phyloP scores from a whole-genome alignment of 2,888 invertebrate genomes.

The Physocephala rufipes region DNA sequence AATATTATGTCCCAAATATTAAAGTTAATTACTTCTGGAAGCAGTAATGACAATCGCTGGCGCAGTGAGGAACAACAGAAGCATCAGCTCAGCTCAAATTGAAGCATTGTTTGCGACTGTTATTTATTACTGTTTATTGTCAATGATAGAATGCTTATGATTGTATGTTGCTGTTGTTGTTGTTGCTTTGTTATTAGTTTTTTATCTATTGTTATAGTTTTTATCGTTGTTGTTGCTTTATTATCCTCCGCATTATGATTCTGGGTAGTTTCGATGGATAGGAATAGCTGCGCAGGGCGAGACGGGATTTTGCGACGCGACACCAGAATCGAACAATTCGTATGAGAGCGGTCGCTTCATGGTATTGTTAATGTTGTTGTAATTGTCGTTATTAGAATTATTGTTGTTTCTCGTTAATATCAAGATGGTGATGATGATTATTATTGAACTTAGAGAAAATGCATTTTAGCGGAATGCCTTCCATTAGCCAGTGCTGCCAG shows the following conservation, averaged over 20 bases:
- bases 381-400: slow-evolving; percentile 27
- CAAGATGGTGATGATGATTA: no score
- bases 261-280: not conserved
- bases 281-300: slow-evolving; percentile 15
- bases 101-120: slow-evolving; percentile 25
- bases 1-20: slow-evolving; percentile 29
- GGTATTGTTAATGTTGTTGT: slow-evolving; percentile 13
- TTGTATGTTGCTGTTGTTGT: slow-evolving; percentile 14
- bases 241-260: slow-evolving; percentile 35
- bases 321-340: slow-evolving; percentile 14
- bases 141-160: slow-evolving; percentile 5
- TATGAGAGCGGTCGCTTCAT: slow-evolving; percentile 32
- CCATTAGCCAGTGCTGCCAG: slow-evolving; percentile 38
- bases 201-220: not conserved
- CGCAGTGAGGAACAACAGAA: not conserved
- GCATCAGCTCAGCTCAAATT: not conserved
- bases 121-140: slow-evolving; percentile 29
- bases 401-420: slow-evolving; percentile 16
- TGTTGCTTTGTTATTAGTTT: slow-evolving; percentile 5
- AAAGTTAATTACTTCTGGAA: slow-evolving; percentile 29
- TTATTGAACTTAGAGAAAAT: not conserved
- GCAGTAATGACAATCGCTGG: not conserved
- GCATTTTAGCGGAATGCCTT: slow-evolving; percentile 40
- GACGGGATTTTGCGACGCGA: not conserved
- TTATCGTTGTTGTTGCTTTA: slow-evolving; percentile 33